Evolutionary conservation across 2,888 invertebrate species (phyloP).

Genomic region (Tetrapedia diversipes): DNA sequence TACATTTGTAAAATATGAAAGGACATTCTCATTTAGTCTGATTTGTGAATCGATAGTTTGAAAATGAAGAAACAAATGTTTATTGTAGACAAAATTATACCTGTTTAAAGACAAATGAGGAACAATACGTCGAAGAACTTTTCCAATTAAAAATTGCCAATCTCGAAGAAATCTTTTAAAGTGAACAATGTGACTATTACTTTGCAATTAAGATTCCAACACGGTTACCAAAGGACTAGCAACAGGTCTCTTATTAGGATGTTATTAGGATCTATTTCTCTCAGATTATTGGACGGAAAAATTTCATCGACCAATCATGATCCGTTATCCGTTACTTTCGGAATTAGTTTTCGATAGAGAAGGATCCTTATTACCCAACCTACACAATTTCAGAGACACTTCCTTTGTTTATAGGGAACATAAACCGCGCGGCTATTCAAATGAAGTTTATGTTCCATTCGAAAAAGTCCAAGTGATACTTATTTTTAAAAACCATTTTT

Average conservation of each 20-base stretch:
- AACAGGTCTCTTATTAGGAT: slow-evolving; percentile 48
- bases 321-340: neutral
- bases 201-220: slow-evolving; percentile 14
- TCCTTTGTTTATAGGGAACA: slow-evolving; percentile 29
- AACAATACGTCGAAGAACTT: neutral
- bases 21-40: slow-evolving; percentile 11
- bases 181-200: slow-evolving; percentile 17
- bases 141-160: slow-evolving; percentile 11
- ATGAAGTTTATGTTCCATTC: neutral
- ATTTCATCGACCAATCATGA: slow-evolving; percentile 43
- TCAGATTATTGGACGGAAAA: slow-evolving; percentile 41
- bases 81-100: slow-evolving; percentile 23
- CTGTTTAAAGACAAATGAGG: slow-evolving; percentile 23
- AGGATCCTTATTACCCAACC: slow-evolving; percentile 4
- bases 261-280: slow-evolving; percentile 18
- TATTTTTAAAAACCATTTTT: neutral
- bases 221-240: slow-evolving; percentile 51
- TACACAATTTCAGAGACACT: neutral
- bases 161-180: slow-evolving; percentile 10
- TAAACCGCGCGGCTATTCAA: slow-evolving; percentile 44
- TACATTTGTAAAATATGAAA: slow-evolving; percentile 14
- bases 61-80: slow-evolving; percentile 18
- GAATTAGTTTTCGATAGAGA: slow-evolving; percentile 12
- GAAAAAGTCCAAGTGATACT: neutral
- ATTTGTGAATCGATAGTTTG: slow-evolving; percentile 3